Conservation (phyloP, 2,888 invertebrate genomes). For the Spilarctia lutea region DNA sequence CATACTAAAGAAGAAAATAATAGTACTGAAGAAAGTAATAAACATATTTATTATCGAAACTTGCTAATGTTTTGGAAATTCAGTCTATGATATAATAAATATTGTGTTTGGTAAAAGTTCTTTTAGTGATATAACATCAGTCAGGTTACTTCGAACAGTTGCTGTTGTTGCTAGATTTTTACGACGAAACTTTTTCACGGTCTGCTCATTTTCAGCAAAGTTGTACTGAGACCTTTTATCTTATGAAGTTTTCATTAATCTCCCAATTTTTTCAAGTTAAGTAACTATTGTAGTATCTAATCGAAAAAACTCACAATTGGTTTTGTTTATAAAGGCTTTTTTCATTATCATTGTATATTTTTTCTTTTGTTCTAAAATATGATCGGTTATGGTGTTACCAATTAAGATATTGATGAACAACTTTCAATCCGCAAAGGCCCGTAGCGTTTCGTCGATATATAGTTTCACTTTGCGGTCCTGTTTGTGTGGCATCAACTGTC, state of each 20-base stretch:
- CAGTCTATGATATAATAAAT: not conserved
- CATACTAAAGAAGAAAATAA: no score
- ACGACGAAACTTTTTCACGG: conserved; percentile 38
- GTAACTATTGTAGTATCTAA: not conserved
- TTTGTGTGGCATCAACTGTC: no score
- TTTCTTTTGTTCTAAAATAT: not conserved
- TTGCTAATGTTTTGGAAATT: not conserved
- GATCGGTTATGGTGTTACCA: not conserved
- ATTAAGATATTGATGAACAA: not conserved
- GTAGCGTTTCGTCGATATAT: no score
- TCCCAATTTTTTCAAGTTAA: conserved; percentile 12
- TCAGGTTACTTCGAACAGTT: conserved; percentile 28
- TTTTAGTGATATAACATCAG: conserved; percentile 29
- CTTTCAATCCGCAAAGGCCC: not conserved
- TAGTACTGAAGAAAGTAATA: no score
- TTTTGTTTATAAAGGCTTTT: no score
- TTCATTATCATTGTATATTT: no score
- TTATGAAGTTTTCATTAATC: conserved; percentile 28
- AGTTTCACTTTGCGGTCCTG: no score
- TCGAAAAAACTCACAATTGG: no score
- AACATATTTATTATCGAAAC: not conserved
- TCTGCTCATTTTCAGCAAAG: conserved; percentile 32
- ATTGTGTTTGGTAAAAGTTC: conserved; percentile 23
- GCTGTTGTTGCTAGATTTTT: conserved; percentile 41
- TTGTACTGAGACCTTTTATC: conserved; percentile 31